Conservation (phyloP, 2,113 vertebrate genomes). For the mouse (Mus musculus) region GRCm39 chr16:11548001-11548500, state of each 20-base stretch:
- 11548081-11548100: neutral
- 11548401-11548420: neutral
- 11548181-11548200: neutral
- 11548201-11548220: neutral
- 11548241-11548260: fast-evolving
- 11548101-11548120: too few species aligned
- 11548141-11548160: fast-evolving
- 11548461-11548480: fast-evolving
- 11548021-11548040: too few species aligned
- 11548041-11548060: neutral
- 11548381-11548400: neutral
- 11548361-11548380: neutral
- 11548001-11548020: neutral
- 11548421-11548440: neutral
- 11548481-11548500: neutral
- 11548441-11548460: neutral
- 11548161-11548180: neutral
- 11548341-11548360: neutral
- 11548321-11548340: neutral
- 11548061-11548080: neutral
- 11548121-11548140: fast-evolving
- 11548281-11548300: neutral
- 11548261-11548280: neutral
- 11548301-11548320: neutral
- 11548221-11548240: neutral